Percentiles rank a stretch among this genome's conserved stretches.
These are phyloP conservation scores for Parochlus steinenii DNA, from an alignment of 2,888 invertebrate species.

Conservation along the genomic window DNA sequence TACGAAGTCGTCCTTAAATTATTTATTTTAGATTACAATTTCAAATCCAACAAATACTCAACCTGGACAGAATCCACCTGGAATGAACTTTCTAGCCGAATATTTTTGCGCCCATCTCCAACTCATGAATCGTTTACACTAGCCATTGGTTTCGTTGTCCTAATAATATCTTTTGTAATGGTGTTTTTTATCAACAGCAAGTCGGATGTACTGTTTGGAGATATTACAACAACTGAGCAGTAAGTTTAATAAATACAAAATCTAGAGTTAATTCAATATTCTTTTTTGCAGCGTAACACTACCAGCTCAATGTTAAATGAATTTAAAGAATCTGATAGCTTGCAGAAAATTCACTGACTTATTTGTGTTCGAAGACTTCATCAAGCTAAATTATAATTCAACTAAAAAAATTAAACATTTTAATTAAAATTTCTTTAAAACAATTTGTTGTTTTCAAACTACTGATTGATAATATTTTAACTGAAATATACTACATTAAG, in stretches of 20 bases:
- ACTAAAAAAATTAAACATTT: too few species aligned
- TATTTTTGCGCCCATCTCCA: conserved; percentile 53
- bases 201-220: conserved; percentile 27
- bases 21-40: conserved; percentile 48
- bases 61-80: conserved; percentile 85
- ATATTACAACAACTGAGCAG: conserved; percentile 2
- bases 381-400: too few species aligned
- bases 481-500: too few species aligned
- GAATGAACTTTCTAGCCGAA: conserved; percentile 51
- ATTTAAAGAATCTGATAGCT: too few species aligned
- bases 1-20: conserved; percentile 4
- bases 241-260: conserved; percentile 3
- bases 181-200: conserved; percentile 27
- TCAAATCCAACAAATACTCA: conserved; percentile 59
- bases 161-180: conserved; percentile 27
- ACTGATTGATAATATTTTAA: too few species aligned
- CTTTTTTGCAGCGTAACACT: conserved; percentile 4
- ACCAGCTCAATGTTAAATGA: conserved; percentile 10
- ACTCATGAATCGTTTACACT: conserved; percentile 26
- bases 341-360: too few species aligned
- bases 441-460: too few species aligned
- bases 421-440: too few species aligned
- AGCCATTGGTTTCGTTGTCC: conserved; percentile 25
- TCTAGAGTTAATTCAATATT: not conserved
- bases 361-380: too few species aligned